Evolutionary conservation across 2,113 vertebrate species (phyloP), one percentile per base, ranked within the genome.

Genomic region (Perca fluviatilis): DNA sequence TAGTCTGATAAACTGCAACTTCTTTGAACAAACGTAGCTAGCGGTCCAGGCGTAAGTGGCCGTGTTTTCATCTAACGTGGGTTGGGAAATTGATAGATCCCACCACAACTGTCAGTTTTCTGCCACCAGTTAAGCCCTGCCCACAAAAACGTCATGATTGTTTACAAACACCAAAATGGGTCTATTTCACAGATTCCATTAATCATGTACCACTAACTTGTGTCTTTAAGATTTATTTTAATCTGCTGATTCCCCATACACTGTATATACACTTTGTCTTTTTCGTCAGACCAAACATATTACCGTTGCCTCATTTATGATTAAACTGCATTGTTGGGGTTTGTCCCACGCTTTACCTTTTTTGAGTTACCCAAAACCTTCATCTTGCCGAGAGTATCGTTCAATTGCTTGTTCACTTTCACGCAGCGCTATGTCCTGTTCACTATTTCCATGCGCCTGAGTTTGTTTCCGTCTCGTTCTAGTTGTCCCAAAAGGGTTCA

Each of bases 401-500:
- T 66, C 50, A 61, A 13, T 56, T 63, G 36, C 36, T 47, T 67
- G 18, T 49, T 36, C 3, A 11, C 12, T 30, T 13, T 56, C 0
- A 5, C 46, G 21, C 9, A 64, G 51, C 53, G 36, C 11, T 66
- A 0, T 56, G 9, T 72, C 18, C 21, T 33, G 7, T 58, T 72
- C 13, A 25, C 18, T 51, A 10, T 79, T 74, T 63, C 30, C 40
- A 11, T 58, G 10, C 40, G 56, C 6, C 51, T 81, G 27, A 80
- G 0, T 69, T 30, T 64, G 1, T 77, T 43, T 75, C 6, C 58
- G 4, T 77, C 14, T 66, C 3, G 69, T 63, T 65, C 5, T 74
- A 99, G 98, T 94, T 99, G 92, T 99, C 97, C 74, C 97, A 99
- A 80, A 97, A 97, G 80, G 95, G 95, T 14, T 95, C 97, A 4